Conservation (phyloP, 2,888 invertebrate genomes). For the Monopis laevigella region DNA sequence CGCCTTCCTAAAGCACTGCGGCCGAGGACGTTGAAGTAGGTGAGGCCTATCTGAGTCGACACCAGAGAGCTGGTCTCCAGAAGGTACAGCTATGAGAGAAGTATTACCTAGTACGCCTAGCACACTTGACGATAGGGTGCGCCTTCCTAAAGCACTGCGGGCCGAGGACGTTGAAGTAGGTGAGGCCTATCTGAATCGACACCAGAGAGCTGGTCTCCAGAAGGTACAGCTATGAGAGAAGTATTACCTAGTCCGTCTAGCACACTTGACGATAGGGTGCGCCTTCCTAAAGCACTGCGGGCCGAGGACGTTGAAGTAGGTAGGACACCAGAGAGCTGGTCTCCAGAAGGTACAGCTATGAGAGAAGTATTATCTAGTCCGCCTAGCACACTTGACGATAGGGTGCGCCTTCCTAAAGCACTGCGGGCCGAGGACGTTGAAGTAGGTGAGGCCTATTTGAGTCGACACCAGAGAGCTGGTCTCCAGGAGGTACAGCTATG, state of each 20-base stretch:
- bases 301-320: conserved; percentile 79
- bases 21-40: conserved; percentile 79
- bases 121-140: conserved; percentile 60
- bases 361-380: conserved; percentile 42
- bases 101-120: conserved; percentile 40
- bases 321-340: conserved; percentile 63
- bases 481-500: conserved; percentile 71
- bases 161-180: conserved; percentile 79
- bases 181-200: conserved; percentile 69
- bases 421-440: conserved; percentile 77
- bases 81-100: too few species aligned
- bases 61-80: too few species aligned
- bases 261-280: conserved; percentile 60
- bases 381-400: conserved; percentile 49
- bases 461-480: conserved; percentile 62
- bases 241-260: conserved; percentile 40
- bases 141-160: conserved; percentile 76
- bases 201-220: conserved; percentile 62
- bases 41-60: conserved; percentile 69
- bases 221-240: too few species aligned
- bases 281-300: conserved; percentile 76
- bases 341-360: conserved; percentile 71
- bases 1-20: conserved; percentile 74
- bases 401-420: conserved; percentile 73
- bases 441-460: conserved; percentile 75